These are phyloP conservation scores for Argyresthia albistria DNA, from an alignment of 2,888 invertebrate species.

Conservation along the genomic window DNA sequence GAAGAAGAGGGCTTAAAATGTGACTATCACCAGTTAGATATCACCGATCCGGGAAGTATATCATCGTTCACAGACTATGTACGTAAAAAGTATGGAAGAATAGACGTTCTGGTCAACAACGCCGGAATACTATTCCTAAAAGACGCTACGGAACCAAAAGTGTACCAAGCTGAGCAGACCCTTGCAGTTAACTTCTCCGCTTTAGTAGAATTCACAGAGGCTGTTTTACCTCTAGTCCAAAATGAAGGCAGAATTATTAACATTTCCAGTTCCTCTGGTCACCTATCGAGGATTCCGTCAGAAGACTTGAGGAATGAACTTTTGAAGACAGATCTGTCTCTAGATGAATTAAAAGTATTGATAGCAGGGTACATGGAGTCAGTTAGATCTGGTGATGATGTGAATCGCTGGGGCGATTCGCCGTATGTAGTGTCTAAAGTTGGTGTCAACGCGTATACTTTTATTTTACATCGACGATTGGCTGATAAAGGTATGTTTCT, in stretches of 20 bases:
- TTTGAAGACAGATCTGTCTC: conserved; percentile 44
- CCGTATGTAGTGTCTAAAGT: conserved; percentile 83
- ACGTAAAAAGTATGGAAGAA: conserved; percentile 66
- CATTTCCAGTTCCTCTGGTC: conserved; percentile 80
- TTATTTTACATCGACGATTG: conserved; percentile 73
- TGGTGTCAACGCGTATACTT: conserved; percentile 78
- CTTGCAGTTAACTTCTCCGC: conserved; percentile 45
- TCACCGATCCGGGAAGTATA: conserved; percentile 73
- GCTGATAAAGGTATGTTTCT: conserved; percentile 30
- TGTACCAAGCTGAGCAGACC: conserved; percentile 40
- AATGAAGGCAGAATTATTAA: conserved; percentile 80
- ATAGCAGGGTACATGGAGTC: conserved; percentile 76
- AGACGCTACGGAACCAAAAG: conserved; percentile 34
- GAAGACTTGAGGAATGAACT: conserved; percentile 59
- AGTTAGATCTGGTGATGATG: conserved; percentile 38
- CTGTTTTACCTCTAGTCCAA: conserved; percentile 77
- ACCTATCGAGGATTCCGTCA: conserved; percentile 73
- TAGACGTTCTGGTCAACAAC: conserved; percentile 83
- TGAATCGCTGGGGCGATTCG: conserved; percentile 67
- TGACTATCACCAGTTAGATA: conserved; percentile 78
- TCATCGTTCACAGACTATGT: conserved; percentile 66
- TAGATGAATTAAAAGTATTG: conserved; percentile 66
- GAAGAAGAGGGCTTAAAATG: conserved; percentile 58
- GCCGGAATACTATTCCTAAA: conserved; percentile 71
- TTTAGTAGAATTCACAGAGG: conserved; percentile 59